Evolutionary conservation across 2,888 invertebrate genomes (phyloP).

Genomic region (Aproaerema taeniolella): DNA sequence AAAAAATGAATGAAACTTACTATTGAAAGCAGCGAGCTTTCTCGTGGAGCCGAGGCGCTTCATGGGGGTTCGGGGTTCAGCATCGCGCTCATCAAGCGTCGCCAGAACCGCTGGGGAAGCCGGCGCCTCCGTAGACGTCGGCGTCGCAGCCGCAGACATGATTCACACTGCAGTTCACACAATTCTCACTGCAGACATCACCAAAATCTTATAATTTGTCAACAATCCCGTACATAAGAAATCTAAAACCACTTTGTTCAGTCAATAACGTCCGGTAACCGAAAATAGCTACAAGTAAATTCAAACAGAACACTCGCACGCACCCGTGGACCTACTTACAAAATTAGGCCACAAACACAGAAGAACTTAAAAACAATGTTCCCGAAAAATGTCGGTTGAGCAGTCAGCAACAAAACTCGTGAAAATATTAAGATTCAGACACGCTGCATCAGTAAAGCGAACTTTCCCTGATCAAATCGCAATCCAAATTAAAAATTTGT

Average conservation of each 20-base stretch:
- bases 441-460: not conserved
- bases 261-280: slow-evolving; percentile 21
- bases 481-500: slow-evolving; percentile 5
- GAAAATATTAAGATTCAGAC: not conserved
- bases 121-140: slow-evolving; percentile 91
- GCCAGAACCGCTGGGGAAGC: slow-evolving; percentile 86
- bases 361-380: not conserved
- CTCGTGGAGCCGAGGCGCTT: slow-evolving; percentile 88
- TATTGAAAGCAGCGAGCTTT: slow-evolving; percentile 87
- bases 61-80: slow-evolving; percentile 87
- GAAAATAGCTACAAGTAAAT: slow-evolving; percentile 22
- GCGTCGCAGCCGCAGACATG: slow-evolving; percentile 78
- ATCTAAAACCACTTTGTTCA: slow-evolving; percentile 1
- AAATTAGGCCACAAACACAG: not conserved
- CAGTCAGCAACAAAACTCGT: not conserved
- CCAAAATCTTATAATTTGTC: slow-evolving; percentile 1
- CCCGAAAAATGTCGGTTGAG: not conserved
- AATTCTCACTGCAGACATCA: not conserved
- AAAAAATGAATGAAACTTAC: slow-evolving; percentile 70
- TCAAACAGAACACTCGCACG: slow-evolving; percentile 4
- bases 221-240: not conserved
- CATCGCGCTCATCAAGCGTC: slow-evolving; percentile 84
- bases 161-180: slow-evolving; percentile 9
- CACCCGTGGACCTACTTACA: not conserved
- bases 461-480: slow-evolving; percentile 4